phyloP scores from a whole-genome alignment of 2,113 vertebrate species.

The Oncorhynchus keta region DNA sequence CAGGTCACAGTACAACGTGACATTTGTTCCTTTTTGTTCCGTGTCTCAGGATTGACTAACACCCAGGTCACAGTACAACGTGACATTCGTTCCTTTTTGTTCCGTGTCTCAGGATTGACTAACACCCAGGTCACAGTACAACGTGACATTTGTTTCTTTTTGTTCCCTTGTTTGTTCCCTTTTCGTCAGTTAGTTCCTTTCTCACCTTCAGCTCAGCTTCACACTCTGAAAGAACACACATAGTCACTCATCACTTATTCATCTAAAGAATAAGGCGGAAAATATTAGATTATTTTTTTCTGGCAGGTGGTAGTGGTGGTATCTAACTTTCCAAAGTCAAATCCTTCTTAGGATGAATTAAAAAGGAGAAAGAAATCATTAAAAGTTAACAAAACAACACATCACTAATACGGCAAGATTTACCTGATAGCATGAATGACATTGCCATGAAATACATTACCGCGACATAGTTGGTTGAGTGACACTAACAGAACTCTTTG shows the following conservation, averaged over 20 bases:
- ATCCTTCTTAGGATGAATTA: slow-evolving; percentile 24
- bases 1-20: too few species aligned
- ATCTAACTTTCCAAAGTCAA: slow-evolving; percentile 32
- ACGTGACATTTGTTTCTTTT: background rate
- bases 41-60: slow-evolving; percentile 2
- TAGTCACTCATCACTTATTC: slow-evolving; percentile 27
- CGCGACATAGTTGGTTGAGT: slow-evolving; percentile 21
- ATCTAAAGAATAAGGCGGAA: background rate
- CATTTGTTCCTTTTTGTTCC: too few species aligned
- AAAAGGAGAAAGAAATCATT: slow-evolving; percentile 36
- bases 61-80: slow-evolving; percentile 8
- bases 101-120: slow-evolving; percentile 16
- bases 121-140: slow-evolving; percentile 18
- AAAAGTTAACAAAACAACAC: slow-evolving; percentile 33
- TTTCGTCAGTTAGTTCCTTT: background rate
- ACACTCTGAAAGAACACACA: slow-evolving; percentile 22
- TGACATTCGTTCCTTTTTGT: background rate
- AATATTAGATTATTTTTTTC: slow-evolving; percentile 17
- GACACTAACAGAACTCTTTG: slow-evolving; percentile 9
- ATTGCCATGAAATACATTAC: slow-evolving; percentile 35
- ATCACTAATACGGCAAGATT: slow-evolving; percentile 43
- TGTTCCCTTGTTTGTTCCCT: background rate
- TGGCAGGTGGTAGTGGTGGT: slow-evolving; percentile 24
- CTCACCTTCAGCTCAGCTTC: background rate
- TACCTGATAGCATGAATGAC: slow-evolving; percentile 27